These are phyloP conservation scores for Lithobates pipiens DNA, from an alignment of 2,797 vertebrate genomes.

Conservation along the genomic window DNA sequence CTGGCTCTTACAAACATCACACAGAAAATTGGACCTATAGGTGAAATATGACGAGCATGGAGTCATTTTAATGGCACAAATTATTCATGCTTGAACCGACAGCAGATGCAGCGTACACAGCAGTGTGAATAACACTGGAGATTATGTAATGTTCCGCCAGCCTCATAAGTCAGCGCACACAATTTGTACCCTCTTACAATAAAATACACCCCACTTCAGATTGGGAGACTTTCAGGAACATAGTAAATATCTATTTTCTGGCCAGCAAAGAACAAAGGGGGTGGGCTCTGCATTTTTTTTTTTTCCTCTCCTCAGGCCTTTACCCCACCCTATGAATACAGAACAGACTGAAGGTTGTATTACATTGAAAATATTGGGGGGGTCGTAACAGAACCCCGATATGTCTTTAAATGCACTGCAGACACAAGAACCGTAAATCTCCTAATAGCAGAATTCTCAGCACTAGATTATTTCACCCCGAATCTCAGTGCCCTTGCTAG, in stretches of 20 bases:
- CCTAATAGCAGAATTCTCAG: neutral
- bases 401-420: neutral
- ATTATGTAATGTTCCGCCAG: constrained; percentile 37
- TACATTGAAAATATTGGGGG: constrained; percentile 12
- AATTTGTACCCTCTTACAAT: neutral
- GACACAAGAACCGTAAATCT: neutral
- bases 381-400: neutral
- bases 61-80: constrained; percentile 1
- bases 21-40: neutral
- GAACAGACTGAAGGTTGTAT: constrained; percentile 42
- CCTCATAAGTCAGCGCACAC: constrained; percentile 11
- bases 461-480: too few relatives aligned
- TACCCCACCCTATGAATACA: constrained; percentile 57
- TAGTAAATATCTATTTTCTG: constrained; percentile 40
- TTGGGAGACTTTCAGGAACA: neutral
- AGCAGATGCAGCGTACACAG: neutral
- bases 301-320: constrained; percentile 25
- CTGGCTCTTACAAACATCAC: neutral
- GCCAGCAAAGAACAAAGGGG: constrained; percentile 60
- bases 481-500: too few relatives aligned
- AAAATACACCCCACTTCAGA: neutral
- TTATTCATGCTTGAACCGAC: constrained; percentile 8
- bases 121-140: constrained; percentile 8
- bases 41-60: constrained; percentile 6
- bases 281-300: constrained; percentile 48